Base-by-base conservation (phyloP, 2,113 vertebrate genomes). In the Drymodes brunneopygia region DNA sequence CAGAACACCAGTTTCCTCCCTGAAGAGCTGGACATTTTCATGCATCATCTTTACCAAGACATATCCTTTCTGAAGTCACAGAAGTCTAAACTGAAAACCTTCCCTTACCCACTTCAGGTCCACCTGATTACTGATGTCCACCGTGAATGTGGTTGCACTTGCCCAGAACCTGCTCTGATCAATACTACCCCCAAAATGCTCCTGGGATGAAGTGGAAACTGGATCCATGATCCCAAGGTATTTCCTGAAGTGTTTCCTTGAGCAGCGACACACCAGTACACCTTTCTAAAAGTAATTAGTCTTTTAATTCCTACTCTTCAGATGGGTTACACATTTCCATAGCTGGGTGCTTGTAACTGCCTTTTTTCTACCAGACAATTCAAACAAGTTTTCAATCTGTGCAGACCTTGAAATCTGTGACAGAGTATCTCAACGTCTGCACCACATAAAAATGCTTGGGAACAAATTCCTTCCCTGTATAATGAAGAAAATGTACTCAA, bases 401-500 rank as follows among this genome's bases (percentile, higher is more conserved):
- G 60, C 56, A 82, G 74, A 83, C 25, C 28, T 54, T 88, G 67
- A 94, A 93, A 83, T 54, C 27, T 89, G 47, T 93, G 86, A 67
- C 53, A 87, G 66, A 86, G 48, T 36, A 80, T 90, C 60, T 95
- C 78, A 81, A 36, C 0, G 15, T 86, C 88, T 95, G 54, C 50
- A 75, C 24, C 27, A 58, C 42, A 80, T 40, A 82, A 91, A 91
- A 92, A 82, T 54, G 40, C 38, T 77, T 73, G 56, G 74, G 81
- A 95, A 89, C 66, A 82, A 96, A 90, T 80, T 91, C 54, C 27
- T 90, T 95, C 66, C 27, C 88, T 38, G 56, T 28, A 45, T 77
- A 92, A 72, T 35, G 62, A 84, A 91, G 84, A 95, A 96, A 95
- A 95, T 82, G 19, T 45, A 81, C 40, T 88, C 81, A 89, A 73